A percentile compares a stretch with the other conserved stretches of the same genome.
Evolutionary conservation across 2,113 vertebrate genomes (phyloP).

Genomic region (Heterochromis multidens): DNA sequence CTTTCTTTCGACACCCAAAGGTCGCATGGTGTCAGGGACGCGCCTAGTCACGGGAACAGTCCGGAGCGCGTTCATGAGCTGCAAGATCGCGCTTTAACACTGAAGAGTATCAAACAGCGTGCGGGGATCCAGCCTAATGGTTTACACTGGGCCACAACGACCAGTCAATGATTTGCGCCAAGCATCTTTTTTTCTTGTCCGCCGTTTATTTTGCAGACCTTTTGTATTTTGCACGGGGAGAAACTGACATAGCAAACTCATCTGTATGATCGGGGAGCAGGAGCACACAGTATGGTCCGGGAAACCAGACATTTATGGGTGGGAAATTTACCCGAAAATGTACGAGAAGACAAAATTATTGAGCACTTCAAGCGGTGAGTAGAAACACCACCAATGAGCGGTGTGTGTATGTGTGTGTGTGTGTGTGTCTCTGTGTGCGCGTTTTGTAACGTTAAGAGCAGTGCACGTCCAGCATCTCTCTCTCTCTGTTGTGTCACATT

Average conservation of each 20-base stretch:
- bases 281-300: conserved; percentile 93
- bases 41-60: conserved; percentile 73
- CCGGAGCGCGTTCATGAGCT: conserved; percentile 77
- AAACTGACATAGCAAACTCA: conserved; percentile 70
- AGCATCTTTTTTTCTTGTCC: conserved; percentile 11
- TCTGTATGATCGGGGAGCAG: conserved; percentile 80
- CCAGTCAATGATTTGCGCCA: conserved; percentile 62
- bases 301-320: conserved; percentile 99
- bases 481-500: conserved; percentile 46
- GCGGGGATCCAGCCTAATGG: conserved; percentile 68
- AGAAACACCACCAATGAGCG: conserved; percentile 1
- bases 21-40: conserved; percentile 79
- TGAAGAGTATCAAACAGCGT: conserved; percentile 73
- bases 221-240: conserved; percentile 59
- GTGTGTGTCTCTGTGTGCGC: not conserved
- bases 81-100: conserved; percentile 74
- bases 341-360: conserved; percentile 98
- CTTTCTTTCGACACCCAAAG: conserved; percentile 75
- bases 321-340: conserved; percentile 99
- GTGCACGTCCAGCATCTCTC: conserved; percentile 44
- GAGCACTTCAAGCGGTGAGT: conserved; percentile 99
- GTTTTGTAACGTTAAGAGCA: conserved; percentile 14
- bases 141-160: conserved; percentile 68
- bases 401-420: not conserved
- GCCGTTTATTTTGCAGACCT: conserved; percentile 47